Percentiles rank a stretch among this genome's conserved stretches.
Evolutionary conservation across 2,888 invertebrate genomes (phyloP).

Genomic region (Cistogaster globosa): DNA sequence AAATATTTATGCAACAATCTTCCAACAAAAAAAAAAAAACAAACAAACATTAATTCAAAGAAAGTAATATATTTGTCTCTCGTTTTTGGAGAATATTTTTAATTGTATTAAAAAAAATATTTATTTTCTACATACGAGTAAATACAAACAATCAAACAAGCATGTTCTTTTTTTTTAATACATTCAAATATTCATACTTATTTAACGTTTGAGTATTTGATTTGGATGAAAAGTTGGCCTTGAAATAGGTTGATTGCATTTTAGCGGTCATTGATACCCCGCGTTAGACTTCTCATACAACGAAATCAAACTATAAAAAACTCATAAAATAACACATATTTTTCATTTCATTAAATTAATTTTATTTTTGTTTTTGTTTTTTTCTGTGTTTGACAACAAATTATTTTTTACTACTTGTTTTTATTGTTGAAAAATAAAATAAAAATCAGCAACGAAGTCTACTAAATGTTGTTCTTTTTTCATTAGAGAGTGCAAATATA

Average conservation of each 20-base stretch:
- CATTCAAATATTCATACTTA: background rate
- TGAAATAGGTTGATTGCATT: slow-evolving; percentile 82
- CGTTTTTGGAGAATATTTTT: background rate
- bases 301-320: slow-evolving; percentile 69
- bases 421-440: slow-evolving; percentile 2
- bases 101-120: background rate
- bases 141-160: too few species aligned
- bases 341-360: background rate
- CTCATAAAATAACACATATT: slow-evolving; percentile 49
- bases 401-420: slow-evolving; percentile 16
- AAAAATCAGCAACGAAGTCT: slow-evolving; percentile 14
- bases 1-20: background rate
- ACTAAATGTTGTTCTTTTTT: background rate
- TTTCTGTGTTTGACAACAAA: slow-evolving; percentile 12
- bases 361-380: background rate
- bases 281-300: slow-evolving; percentile 18
- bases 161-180: background rate
- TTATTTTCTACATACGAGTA: background rate
- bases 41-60: background rate
- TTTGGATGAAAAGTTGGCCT: slow-evolving; percentile 77
- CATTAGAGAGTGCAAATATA: background rate
- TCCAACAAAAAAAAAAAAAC: background rate
- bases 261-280: slow-evolving; percentile 80
- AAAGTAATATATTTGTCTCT: background rate
- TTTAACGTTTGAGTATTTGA: slow-evolving; percentile 19